Percentiles rank a stretch among this genome's conserved stretches.
Evolutionary conservation across 2,888 invertebrate species (phyloP).

Genomic region (Epinotia demarniana): DNA sequence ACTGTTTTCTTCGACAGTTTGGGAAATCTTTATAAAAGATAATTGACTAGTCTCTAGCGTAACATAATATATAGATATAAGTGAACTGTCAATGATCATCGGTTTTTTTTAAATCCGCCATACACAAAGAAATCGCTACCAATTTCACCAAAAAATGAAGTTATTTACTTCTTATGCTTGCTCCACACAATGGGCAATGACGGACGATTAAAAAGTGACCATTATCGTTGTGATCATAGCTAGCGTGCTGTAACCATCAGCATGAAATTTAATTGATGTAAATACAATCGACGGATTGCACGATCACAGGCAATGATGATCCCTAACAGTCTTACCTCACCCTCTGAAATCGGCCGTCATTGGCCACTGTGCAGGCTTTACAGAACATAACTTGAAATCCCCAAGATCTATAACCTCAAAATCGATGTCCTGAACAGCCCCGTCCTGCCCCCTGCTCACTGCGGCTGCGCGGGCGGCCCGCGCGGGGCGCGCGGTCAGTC

Average conservation of each 20-base stretch:
- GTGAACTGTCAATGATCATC: not conserved
- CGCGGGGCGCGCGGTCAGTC: conserved; percentile 87
- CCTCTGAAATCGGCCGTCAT: too few species aligned
- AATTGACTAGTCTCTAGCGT: not conserved
- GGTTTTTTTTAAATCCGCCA: not conserved
- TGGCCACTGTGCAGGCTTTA: not conserved
- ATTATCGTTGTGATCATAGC: too few species aligned
- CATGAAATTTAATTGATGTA: too few species aligned
- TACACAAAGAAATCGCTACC: not conserved
- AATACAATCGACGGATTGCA: too few species aligned
- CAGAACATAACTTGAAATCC: conserved; percentile 13
- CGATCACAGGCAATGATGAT: too few species aligned
- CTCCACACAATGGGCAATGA: too few species aligned
- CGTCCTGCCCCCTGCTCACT: conserved; percentile 59
- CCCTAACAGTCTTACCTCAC: too few species aligned
- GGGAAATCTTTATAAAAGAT: not conserved
- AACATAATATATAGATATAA: not conserved
- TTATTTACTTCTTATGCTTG: too few species aligned
- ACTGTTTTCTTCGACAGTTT: not conserved
- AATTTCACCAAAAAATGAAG: not conserved
- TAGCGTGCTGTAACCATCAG: too few species aligned
- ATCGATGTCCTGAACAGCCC: conserved; percentile 45
- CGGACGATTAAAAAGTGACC: too few species aligned
- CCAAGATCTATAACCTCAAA: conserved; percentile 29
- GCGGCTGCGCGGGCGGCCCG: conserved; percentile 77